phyloP scores from a whole-genome alignment of 2,797 vertebrate genomes.

The Falco cherrug region DNA sequence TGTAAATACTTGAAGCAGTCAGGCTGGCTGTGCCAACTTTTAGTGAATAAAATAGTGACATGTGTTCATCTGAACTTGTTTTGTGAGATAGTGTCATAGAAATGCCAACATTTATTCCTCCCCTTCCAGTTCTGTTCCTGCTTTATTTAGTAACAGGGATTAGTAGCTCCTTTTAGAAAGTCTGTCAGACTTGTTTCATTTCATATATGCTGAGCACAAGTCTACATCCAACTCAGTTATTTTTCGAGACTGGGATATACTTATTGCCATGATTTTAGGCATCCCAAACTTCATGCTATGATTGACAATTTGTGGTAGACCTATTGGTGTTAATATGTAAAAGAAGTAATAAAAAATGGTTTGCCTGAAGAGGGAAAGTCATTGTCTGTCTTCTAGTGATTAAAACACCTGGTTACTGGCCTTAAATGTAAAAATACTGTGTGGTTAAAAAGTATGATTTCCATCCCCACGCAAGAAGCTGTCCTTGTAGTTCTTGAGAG shows the following conservation, averaged over 20 bases:
- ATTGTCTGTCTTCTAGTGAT: neutral
- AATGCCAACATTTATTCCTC: conserved; percentile 29
- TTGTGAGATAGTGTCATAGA: conserved; percentile 20
- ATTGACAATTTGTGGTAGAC: neutral
- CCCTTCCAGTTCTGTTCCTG: neutral
- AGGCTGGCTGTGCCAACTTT: neutral
- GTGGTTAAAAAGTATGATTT: neutral
- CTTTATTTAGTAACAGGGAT: conserved; percentile 66
- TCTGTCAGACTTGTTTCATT: conserved; percentile 30
- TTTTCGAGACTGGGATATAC: neutral
- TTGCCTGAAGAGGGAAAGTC: neutral
- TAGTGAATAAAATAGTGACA: neutral
- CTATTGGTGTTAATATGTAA: neutral
- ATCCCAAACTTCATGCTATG: neutral
- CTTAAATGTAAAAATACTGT: neutral
- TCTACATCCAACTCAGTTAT: neutral
- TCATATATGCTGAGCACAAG: neutral
- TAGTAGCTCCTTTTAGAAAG: conserved; percentile 54
- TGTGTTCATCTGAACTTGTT: neutral
- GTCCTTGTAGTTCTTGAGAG: neutral
- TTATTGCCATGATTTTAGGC: neutral
- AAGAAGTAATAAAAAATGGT: neutral
- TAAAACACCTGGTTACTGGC: neutral
- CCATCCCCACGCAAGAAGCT: neutral
- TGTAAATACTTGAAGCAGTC: neutral